A percentile compares a stretch with the other conserved stretches of the same genome.
Evolutionary conservation across 2,797 vertebrate species (phyloP).

Genomic region (Sitta carolinensis): DNA sequence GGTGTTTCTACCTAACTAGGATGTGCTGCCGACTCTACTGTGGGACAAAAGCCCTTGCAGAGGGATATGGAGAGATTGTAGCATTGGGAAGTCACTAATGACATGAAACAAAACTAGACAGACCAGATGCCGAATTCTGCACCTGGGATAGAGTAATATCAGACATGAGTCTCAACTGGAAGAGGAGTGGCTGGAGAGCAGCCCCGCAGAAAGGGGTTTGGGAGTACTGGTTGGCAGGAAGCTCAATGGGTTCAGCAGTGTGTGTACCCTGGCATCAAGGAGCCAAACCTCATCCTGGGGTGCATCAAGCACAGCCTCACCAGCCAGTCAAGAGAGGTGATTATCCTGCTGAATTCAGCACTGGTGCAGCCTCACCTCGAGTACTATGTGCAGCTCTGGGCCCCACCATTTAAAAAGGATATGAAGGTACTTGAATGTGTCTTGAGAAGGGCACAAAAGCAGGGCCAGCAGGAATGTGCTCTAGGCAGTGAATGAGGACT

Average conservation of each 20-base stretch:
- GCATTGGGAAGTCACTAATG: background rate
- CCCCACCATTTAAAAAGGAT: no score
- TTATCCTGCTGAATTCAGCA: background rate
- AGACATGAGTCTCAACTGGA: background rate
- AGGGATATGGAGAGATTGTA: background rate
- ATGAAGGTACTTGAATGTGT: background rate
- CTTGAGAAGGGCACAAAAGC: background rate
- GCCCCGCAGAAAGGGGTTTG: background rate
- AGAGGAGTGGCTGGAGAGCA: background rate
- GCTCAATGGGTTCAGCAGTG: background rate
- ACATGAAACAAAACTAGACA: background rate
- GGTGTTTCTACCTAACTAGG: background rate
- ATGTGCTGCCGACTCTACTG: background rate
- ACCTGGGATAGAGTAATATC: background rate
- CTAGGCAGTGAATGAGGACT: background rate
- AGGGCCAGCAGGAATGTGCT: background rate
- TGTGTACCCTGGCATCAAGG: background rate
- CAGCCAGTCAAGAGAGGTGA: background rate
- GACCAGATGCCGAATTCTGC: background rate
- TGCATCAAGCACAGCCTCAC: background rate
- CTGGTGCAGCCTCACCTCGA: background rate
- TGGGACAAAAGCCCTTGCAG: background rate
- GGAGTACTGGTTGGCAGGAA: background rate
- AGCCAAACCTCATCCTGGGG: background rate
- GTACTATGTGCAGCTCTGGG: background rate